These are phyloP conservation scores for Cossypha caffra DNA, from an alignment of 2,797 vertebrate genomes.

Conservation along the genomic window DNA sequence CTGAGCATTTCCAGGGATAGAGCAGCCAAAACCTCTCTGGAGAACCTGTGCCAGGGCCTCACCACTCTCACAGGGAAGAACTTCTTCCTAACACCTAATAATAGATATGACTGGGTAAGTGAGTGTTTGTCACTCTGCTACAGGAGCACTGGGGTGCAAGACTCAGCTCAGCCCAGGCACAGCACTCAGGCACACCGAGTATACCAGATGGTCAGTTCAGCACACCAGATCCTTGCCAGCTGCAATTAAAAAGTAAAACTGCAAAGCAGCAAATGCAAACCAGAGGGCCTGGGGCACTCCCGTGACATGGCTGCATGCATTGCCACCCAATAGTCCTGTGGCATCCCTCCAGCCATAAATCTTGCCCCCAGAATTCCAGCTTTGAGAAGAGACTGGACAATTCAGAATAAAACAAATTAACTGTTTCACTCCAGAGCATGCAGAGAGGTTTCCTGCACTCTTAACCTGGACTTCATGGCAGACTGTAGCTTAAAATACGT, in stretches of 20 bases:
- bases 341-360: background rate
- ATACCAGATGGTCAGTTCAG: background rate
- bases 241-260: background rate
- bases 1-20: background rate
- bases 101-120: accelerated
- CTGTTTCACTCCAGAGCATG: background rate
- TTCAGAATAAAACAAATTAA: background rate
- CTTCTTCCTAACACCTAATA: background rate
- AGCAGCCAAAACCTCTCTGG: background rate
- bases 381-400: background rate
- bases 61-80: background rate
- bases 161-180: background rate
- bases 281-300: background rate
- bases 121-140: background rate
- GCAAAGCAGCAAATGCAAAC: background rate
- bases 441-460: background rate
- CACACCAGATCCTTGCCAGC: background rate
- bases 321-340: background rate
- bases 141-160: background rate
- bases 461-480: background rate
- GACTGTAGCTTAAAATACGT: background rate
- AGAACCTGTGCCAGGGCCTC: background rate
- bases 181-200: accelerated
- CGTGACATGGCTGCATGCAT: accelerated
- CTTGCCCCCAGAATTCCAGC: background rate